phyloP scores from a whole-genome alignment of 2,113 vertebrate species.

The Cebus imitator region DNA sequence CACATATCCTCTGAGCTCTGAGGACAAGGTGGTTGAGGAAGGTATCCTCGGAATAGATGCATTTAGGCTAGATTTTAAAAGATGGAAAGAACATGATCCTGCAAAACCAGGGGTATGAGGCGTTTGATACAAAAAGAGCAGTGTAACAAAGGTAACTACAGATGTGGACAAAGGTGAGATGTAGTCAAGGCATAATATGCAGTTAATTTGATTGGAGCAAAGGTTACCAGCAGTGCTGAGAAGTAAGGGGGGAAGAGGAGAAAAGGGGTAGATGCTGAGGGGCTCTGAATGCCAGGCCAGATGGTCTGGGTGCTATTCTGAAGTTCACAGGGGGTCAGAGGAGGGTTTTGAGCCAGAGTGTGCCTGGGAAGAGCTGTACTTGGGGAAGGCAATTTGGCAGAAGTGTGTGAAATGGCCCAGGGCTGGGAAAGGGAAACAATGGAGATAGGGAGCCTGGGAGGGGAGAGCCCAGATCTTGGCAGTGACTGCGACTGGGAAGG shows the following conservation, averaged over 20 bases:
- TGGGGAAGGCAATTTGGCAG: neutral
- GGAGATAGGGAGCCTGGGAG: neutral
- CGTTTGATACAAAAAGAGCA: neutral
- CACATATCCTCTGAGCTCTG: neutral
- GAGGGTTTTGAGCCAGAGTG: neutral
- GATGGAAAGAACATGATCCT: neutral
- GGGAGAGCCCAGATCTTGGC: neutral
- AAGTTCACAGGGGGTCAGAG: neutral
- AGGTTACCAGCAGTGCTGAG: neutral
- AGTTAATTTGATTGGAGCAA: neutral
- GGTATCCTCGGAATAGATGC: rapidly evolving
- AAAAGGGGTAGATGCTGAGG: rapidly evolving
- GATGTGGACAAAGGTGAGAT: neutral
- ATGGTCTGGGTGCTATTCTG: too few relatives aligned
- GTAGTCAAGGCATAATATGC: rapidly evolving
- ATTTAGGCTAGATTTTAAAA: neutral
- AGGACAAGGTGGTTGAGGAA: rapidly evolving
- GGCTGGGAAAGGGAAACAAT: neutral
- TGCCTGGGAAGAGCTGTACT: neutral
- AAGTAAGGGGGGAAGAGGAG: neutral
- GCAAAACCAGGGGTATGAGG: neutral
- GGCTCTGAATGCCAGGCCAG: neutral
- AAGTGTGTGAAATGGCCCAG: neutral
- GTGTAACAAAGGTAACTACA: neutral
- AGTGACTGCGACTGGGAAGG: neutral